These are phyloP conservation scores for Choloepus hoffmanni DNA, from an alignment of 2,113 vertebrate species.

Conservation along the genomic window DNA sequence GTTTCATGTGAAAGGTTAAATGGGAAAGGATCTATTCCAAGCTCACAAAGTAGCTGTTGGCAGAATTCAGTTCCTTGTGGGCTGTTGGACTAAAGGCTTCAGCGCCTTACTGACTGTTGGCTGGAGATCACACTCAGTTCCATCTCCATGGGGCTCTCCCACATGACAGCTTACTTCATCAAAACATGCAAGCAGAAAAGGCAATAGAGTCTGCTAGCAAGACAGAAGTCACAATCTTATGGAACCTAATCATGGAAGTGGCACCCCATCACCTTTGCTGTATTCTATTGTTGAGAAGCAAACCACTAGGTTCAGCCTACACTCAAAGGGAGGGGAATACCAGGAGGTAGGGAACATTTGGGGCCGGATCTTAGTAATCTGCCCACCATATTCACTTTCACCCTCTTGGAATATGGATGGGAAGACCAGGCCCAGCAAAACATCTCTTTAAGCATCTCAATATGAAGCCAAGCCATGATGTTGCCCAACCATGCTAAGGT, in stretches of 20 bases:
- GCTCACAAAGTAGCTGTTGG: not conserved
- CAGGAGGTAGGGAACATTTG: not conserved
- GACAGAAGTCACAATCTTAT: not conserved
- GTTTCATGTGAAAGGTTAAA: not conserved
- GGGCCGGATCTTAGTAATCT: not conserved
- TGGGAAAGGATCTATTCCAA: not conserved
- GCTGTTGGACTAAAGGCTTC: not conserved
- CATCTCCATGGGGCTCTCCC: not conserved
- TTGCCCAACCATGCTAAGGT: slow-evolving; percentile 18
- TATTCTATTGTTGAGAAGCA: not conserved
- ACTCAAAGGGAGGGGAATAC: not conserved
- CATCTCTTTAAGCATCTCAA: slow-evolving; percentile 12
- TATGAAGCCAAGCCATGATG: not conserved
- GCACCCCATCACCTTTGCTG: not conserved
- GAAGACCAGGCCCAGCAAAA: slow-evolving; percentile 29
- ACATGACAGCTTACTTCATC: slow-evolving; percentile 3
- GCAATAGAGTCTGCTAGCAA: not conserved
- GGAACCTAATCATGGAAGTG: not conserved
- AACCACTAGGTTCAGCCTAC: not conserved
- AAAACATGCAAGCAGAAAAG: slow-evolving; percentile 2
- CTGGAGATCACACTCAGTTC: not conserved
- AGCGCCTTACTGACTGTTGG: not conserved
- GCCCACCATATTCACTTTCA: slow-evolving; percentile 1
- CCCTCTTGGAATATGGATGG: not conserved
- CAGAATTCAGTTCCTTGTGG: slow-evolving; percentile 8